Percentiles rank a stretch among this genome's conserved stretches.
phyloP scores from a whole-genome alignment of 2,113 vertebrate species.

The Microtus ochrogaster region DNA sequence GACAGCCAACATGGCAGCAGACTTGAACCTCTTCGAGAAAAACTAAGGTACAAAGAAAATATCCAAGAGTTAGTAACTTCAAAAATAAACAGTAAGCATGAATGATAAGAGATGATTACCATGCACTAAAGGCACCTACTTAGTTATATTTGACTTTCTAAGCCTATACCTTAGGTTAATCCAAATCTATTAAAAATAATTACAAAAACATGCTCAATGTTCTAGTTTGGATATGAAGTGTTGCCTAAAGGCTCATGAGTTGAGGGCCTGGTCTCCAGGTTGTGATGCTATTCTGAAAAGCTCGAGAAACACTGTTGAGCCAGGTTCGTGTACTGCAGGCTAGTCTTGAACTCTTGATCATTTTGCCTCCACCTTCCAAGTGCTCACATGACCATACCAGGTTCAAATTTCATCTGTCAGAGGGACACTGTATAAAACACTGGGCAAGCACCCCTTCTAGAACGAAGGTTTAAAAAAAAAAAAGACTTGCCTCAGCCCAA shows the following conservation, averaged over 20 bases:
- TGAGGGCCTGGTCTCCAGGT: not conserved
- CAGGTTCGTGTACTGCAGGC: not conserved
- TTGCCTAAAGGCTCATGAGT: no score
- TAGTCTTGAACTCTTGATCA: not conserved
- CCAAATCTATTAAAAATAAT: conserved; percentile 9
- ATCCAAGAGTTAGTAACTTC: not conserved
- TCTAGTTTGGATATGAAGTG: not conserved
- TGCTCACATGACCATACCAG: not conserved
- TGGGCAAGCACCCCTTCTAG: not conserved
- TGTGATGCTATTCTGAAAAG: not conserved
- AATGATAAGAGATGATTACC: not conserved
- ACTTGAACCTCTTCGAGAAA: conserved; percentile 92
- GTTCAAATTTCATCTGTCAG: not conserved
- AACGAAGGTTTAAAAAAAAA: not conserved
- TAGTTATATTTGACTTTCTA: not conserved
- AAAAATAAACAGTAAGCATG: not conserved
- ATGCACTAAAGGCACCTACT: not conserved
- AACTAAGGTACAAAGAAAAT: conserved; percentile 85
- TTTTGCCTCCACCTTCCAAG: not conserved
- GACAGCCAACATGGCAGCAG: conserved; percentile 94
- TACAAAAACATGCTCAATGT: not conserved
- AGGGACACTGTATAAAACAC: not conserved
- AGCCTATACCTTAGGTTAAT: not conserved
- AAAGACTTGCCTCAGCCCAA: not conserved
- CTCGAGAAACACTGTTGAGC: not conserved